A percentile compares a stretch with the other conserved stretches of the same genome.
These are phyloP conservation scores for Laticauda colubrina DNA, from an alignment of 2,113 vertebrate species.

Conservation along the genomic window DNA sequence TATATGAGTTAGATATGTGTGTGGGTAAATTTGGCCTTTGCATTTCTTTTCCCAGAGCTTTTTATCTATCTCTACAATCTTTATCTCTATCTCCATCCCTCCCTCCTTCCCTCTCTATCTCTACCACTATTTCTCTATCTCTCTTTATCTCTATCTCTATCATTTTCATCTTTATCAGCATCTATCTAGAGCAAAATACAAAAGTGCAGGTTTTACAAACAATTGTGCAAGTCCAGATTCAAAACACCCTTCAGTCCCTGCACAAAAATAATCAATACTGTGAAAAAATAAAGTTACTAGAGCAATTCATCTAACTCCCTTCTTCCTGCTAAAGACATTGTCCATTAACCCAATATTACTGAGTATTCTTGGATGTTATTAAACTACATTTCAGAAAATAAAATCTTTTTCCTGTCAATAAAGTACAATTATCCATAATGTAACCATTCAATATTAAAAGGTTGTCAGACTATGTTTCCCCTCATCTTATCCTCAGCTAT, in stretches of 20 bases:
- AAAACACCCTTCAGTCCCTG: neutral
- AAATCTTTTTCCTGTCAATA: neutral
- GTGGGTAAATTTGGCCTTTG: neutral
- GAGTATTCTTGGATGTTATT: neutral
- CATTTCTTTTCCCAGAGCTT: neutral
- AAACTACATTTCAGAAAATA: neutral
- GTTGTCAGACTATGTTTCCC: neutral
- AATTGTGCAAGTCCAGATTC: neutral
- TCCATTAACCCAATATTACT: neutral
- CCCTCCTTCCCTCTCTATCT: no score
- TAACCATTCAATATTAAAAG: neutral
- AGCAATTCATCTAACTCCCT: neutral
- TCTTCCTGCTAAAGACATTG: neutral
- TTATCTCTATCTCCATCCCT: no score
- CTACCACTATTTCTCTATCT: no score
- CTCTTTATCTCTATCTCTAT: no score
- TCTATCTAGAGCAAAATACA: neutral
- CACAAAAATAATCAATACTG: neutral
- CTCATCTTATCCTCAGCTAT: neutral
- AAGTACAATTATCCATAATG: neutral
- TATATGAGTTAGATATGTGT: neutral
- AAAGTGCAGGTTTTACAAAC: neutral
- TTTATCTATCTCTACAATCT: neutral
- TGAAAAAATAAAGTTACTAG: neutral
- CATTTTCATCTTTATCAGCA: neutral